Percentiles rank a stretch among this genome's conserved stretches.
Evolutionary conservation across 2,113 vertebrate species (phyloP).

Genomic region (Corythoichthys intestinalis): DNA sequence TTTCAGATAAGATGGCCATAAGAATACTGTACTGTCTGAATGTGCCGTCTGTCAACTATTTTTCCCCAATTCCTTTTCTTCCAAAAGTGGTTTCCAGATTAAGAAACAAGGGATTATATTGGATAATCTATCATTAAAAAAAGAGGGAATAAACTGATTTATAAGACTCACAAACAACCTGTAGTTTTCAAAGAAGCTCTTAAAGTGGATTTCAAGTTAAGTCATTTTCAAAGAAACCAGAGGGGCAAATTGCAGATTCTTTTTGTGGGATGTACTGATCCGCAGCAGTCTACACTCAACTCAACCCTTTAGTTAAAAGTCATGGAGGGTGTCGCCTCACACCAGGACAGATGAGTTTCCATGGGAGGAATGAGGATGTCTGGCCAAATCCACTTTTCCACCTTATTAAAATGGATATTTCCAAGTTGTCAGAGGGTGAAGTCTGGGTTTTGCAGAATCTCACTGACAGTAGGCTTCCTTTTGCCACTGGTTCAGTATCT

Average conservation of each 20-base stretch:
- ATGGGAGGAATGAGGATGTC: slow-evolving; percentile 69
- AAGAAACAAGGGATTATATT: background rate
- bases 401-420: slow-evolving; percentile 77
- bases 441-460: slow-evolving; percentile 71
- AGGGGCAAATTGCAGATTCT: slow-evolving; percentile 29
- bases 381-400: slow-evolving; percentile 76
- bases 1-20: background rate
- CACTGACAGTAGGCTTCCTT: slow-evolving; percentile 64
- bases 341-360: slow-evolving; percentile 71
- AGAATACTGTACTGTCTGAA: background rate
- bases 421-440: slow-evolving; percentile 72
- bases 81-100: background rate
- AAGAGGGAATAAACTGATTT: background rate
- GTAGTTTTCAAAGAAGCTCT: slow-evolving; percentile 7
- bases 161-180: slow-evolving; percentile 3
- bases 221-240: slow-evolving; percentile 33
- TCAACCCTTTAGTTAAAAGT: slow-evolving; percentile 49
- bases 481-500: slow-evolving; percentile 56
- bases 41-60: background rate
- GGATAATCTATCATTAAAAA: background rate
- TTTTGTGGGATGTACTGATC: slow-evolving; percentile 42
- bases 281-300: slow-evolving; percentile 31
- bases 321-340: slow-evolving; percentile 66
- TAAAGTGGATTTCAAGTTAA: slow-evolving; percentile 26
- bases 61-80: background rate